A percentile compares a stretch with the other conserved stretches of the same genome.
Conservation (phyloP, 2,797 vertebrate species). For the Sebastes diaconus region DNA sequence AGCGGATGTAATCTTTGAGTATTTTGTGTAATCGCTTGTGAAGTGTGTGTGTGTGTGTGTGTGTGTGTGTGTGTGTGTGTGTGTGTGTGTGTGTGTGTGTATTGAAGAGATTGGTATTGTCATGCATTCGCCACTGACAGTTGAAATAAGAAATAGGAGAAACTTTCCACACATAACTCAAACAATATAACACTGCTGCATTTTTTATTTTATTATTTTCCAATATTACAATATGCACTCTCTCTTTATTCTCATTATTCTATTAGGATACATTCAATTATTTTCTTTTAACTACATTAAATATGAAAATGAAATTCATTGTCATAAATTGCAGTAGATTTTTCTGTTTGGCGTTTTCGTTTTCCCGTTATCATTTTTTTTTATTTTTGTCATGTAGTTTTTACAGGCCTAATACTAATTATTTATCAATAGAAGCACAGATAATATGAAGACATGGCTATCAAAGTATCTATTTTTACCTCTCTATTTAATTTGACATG, state of each 20-base stretch:
- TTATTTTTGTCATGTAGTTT: background rate
- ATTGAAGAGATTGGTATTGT: conserved; percentile 35
- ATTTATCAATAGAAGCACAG: background rate
- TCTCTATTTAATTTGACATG: background rate
- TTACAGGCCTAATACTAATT: background rate
- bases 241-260: background rate
- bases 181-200: background rate
- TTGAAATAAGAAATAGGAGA: conserved; percentile 25
- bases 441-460: background rate
- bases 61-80: conserved; percentile 12
- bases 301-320: background rate
- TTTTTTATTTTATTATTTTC: background rate
- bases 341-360: background rate
- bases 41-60: conserved; percentile 45
- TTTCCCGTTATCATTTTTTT: background rate
- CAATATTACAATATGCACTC: background rate
- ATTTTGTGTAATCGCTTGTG: conserved; percentile 72
- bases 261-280: background rate
- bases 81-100: conserved; percentile 14
- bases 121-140: conserved; percentile 24
- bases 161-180: conserved; percentile 15
- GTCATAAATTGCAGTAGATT: background rate
- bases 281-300: background rate
- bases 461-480: background rate
- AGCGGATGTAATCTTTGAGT: conserved; percentile 75